phyloP scores from a whole-genome alignment of 2,888 invertebrate genomes.

The Herminia tarsipennalis region DNA sequence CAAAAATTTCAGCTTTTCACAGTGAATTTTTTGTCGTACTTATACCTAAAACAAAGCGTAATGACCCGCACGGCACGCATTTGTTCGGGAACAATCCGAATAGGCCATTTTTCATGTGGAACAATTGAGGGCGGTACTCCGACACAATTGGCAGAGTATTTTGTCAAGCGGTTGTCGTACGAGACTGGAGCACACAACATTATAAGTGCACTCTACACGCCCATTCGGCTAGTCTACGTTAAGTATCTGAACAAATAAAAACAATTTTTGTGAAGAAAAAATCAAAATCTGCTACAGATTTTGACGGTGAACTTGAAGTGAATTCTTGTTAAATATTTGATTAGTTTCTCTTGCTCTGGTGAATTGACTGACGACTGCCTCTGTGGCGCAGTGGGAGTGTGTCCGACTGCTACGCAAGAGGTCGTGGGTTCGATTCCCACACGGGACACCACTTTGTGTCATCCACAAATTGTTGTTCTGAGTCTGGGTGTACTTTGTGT shows the following conservation, averaged over 20 bases:
- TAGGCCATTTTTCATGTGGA: constrained; percentile 84
- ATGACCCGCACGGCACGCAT: constrained; percentile 84
- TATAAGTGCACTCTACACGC: constrained; percentile 73
- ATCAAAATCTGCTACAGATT: too few species aligned
- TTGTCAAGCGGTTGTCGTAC: constrained; percentile 83
- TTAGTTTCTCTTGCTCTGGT: too few species aligned
- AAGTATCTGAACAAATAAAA: constrained; percentile 2
- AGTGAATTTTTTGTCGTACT: constrained; percentile 79
- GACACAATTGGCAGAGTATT: constrained; percentile 83
- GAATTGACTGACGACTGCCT: too few species aligned
- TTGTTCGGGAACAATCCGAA: constrained; percentile 84
- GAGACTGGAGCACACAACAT: constrained; percentile 66
- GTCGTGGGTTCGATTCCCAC: too few species aligned
- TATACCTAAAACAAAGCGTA: constrained; percentile 83
- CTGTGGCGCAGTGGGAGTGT: too few species aligned
- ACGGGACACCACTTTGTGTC: too few species aligned
- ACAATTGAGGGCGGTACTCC: constrained; percentile 83
- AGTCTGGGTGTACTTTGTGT: too few species aligned
- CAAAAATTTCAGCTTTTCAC: constrained; percentile 74
- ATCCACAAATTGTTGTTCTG: too few species aligned
- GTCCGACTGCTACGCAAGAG: too few species aligned
- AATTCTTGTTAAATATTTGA: too few species aligned
- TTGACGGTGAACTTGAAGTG: too few species aligned
- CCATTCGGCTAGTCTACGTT: constrained; percentile 33
- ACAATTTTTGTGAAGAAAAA: neutral